Evolutionary conservation across 30 jellyfish, hydroid and myxozoan genomes (phyloP), one percentile per base, ranked within the genome.

Genomic region (Nemopilema nomurai): DNA sequence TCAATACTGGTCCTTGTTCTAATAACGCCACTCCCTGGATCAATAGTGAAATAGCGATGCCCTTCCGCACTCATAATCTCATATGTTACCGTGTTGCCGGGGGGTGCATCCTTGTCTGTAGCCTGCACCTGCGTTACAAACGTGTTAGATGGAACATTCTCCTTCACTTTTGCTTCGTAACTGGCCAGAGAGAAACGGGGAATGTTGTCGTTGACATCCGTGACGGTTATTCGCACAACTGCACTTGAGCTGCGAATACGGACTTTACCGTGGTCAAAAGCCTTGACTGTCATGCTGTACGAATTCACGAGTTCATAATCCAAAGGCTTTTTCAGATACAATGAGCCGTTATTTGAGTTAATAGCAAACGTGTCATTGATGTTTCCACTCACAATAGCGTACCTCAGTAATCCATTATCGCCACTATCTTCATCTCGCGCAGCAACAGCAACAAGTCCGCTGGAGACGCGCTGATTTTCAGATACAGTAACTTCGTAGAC

Each of bases 401-500:
- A 90, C 28, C 53, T 29, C 28, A 90, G 63, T 28, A 6, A 7
- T 16, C 97, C 97, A 49, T 82, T 77, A 1, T 18, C 86, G 23
- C 97, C 97, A 64, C 79, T 67, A 74, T 90, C 97, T 29, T 51
- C 71, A 64, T 90, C 97, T 18, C 32, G 23, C 1, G 97, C 97
- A 4, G 1, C 25, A 17, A 90, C 97, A 41, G 49, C 66, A 1
- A 72, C 62, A 31, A 83, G 53, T 25, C 62, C 97, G 18, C 41
- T 67, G 50, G 16, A 70, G 25, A 90, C 76, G 25, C 70, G 79
- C n/a, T 53, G 28, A 69, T 81, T 90, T 63, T 90, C 97, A 1
- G 90, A 52, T n/a, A 90, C 69, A 8, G 77, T 74, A 0, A 8
- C 75, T 9, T 21, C 69, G 51, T 51, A 74, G 1, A 28, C 21